A percentile compares a stretch with the other conserved stretches of the same genome.
These are phyloP conservation scores for Conomelus anceps DNA, from an alignment of 2,888 invertebrate species.

Conservation along the genomic window DNA sequence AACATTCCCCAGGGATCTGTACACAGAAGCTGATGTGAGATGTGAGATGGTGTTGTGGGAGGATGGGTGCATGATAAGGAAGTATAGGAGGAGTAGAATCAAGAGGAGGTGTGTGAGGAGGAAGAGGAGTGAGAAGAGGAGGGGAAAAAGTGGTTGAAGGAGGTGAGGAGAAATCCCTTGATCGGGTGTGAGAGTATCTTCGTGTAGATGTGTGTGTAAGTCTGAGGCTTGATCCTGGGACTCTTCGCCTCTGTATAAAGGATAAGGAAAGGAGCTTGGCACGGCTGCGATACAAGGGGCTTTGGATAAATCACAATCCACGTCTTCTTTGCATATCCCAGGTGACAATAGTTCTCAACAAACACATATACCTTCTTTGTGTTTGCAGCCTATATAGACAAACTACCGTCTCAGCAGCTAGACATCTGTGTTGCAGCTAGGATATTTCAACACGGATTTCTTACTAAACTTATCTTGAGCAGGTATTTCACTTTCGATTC, in stretches of 20 bases:
- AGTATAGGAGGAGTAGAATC: neutral
- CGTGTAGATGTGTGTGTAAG: neutral
- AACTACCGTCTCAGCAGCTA: neutral
- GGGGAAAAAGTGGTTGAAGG: neutral
- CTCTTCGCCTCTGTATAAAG: neutral
- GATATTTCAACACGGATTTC: neutral
- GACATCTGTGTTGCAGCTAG: neutral
- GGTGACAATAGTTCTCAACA: conserved; percentile 14
- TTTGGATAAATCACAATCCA: conserved; percentile 14
- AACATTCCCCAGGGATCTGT: neutral
- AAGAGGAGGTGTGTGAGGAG: too few species aligned
- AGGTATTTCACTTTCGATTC: neutral
- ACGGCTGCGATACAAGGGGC: conserved; percentile 4
- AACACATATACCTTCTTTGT: neutral
- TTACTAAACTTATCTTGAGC: neutral
- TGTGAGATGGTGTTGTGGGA: neutral
- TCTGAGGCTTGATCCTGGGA: neutral
- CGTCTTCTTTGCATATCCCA: conserved; percentile 12
- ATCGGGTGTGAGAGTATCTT: neutral
- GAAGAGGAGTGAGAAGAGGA: neutral
- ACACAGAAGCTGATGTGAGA: neutral
- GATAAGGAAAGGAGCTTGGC: conserved; percentile 1
- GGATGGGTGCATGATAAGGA: neutral
- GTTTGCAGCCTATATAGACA: neutral
- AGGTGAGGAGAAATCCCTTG: neutral